A percentile compares a stretch with the other conserved stretches of the same genome.
phyloP scores from a whole-genome alignment of 1,140 invertebrate species.

The Sesamia nonagrioides region DNA sequence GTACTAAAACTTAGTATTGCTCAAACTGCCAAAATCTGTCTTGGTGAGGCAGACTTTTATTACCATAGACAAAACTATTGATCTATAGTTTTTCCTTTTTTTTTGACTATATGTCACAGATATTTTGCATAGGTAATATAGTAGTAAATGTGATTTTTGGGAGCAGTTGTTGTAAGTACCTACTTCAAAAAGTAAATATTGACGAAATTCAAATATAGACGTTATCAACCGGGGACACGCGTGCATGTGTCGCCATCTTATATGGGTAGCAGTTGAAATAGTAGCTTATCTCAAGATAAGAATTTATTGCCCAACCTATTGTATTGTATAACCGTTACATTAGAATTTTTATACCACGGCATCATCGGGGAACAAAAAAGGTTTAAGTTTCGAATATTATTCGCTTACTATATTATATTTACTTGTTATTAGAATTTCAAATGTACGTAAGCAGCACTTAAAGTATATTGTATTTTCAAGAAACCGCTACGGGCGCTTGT shows the following conservation, averaged over 20 bases:
- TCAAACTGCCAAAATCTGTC: too few species aligned
- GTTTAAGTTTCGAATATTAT: slow-evolving; percentile 44
- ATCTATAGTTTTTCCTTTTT: too few species aligned
- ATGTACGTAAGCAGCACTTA: slow-evolving; percentile 6
- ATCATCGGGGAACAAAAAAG: slow-evolving; percentile 43
- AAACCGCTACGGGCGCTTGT: background rate
- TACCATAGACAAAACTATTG: too few species aligned
- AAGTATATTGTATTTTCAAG: slow-evolving; percentile 26
- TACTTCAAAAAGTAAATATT: slow-evolving; percentile 20
- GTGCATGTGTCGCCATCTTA: slow-evolving; percentile 49
- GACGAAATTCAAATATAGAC: background rate
- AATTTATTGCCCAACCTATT: slow-evolving; percentile 56
- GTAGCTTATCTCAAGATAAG: slow-evolving; percentile 60
- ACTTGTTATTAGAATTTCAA: slow-evolving; percentile 44
- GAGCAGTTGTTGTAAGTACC: too few species aligned
- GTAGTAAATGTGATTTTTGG: too few species aligned
- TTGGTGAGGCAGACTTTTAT: too few species aligned
- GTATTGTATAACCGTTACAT: slow-evolving; percentile 50
- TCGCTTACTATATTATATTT: slow-evolving; percentile 46
- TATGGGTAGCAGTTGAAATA: slow-evolving; percentile 54
- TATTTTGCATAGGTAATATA: too few species aligned
- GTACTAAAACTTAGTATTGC: too few species aligned
- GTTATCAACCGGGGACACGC: slow-evolving; percentile 6
- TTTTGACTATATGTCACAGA: too few species aligned
- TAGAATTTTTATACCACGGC: slow-evolving; percentile 50